phyloP scores from a whole-genome alignment of 2,888 invertebrate species.

The Thera obeliscata region DNA sequence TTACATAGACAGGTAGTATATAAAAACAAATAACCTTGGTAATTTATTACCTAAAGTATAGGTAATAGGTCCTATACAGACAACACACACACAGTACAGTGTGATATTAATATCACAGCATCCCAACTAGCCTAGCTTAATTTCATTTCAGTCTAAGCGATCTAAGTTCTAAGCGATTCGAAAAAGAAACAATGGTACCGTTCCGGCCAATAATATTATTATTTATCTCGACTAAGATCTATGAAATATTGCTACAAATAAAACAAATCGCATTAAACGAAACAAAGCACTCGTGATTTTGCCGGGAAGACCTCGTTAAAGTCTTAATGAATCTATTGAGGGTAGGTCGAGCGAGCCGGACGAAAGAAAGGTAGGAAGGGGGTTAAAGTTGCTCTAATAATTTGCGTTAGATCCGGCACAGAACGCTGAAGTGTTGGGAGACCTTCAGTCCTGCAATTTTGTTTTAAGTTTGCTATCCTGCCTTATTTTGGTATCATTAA shows the following conservation, averaged over 20 bases:
- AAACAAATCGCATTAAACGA: constrained; percentile 78
- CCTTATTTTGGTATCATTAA: not conserved
- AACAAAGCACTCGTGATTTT: constrained; percentile 80
- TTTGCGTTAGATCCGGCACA: constrained; percentile 65
- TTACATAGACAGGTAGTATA: too few species aligned
- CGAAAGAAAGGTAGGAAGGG: constrained; percentile 64
- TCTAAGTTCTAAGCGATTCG: not conserved
- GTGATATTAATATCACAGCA: too few species aligned
- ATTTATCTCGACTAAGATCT: not conserved
- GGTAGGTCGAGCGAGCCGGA: constrained; percentile 74
- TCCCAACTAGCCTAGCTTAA: not conserved
- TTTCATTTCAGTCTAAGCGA: not conserved
- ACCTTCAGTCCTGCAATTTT: not conserved
- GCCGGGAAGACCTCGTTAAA: constrained; percentile 80
- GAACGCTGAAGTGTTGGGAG: constrained; percentile 31
- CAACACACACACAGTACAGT: too few species aligned
- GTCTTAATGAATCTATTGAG: constrained; percentile 84
- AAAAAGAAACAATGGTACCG: too few species aligned
- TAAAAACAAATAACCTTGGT: too few species aligned
- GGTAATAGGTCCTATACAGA: too few species aligned
- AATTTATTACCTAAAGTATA: too few species aligned
- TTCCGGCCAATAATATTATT: too few species aligned
- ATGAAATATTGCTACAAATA: constrained; percentile 39
- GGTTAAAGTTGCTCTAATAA: constrained; percentile 76
- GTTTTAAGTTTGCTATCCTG: not conserved